These are phyloP conservation scores for Clupea harengus DNA, from an alignment of 2,113 vertebrate genomes.

Conservation along the genomic window DNA sequence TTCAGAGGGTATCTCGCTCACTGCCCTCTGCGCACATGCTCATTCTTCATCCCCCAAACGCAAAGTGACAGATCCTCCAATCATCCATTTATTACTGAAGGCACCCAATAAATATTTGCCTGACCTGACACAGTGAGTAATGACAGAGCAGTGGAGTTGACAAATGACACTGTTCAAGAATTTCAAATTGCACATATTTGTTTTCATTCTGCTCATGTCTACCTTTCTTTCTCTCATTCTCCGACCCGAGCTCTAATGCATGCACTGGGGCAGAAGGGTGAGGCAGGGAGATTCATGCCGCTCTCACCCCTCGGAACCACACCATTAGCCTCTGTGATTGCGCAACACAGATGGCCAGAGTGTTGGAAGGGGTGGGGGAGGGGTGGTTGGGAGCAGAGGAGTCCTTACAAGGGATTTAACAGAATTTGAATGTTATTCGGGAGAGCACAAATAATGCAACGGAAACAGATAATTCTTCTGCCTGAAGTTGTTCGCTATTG, in stretches of 20 bases:
- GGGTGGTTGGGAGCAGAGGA: neutral
- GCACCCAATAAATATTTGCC: slow-evolving; percentile 70
- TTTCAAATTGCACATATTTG: slow-evolving; percentile 41
- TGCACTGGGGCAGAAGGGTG: neutral
- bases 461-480: too few species aligned
- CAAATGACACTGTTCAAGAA: slow-evolving; percentile 45
- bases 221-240: neutral
- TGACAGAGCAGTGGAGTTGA: slow-evolving; percentile 53
- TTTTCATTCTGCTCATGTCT: neutral
- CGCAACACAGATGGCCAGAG: neutral
- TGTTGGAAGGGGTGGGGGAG: neutral
- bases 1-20: slow-evolving; percentile 20
- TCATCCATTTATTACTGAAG: slow-evolving; percentile 69
- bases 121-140: slow-evolving; percentile 58
- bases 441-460: too few species aligned
- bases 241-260: neutral
- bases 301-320: neutral
- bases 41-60: slow-evolving; percentile 48
- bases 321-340: neutral
- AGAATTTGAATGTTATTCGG: too few species aligned
- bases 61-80: slow-evolving; percentile 62
- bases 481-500: too few species aligned
- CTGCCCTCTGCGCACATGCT: slow-evolving; percentile 9
- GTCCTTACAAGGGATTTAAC: neutral
- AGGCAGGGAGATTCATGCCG: neutral